Evolutionary conservation across 2,797 vertebrate species (phyloP).

Genomic region (Alauda arvensis): DNA sequence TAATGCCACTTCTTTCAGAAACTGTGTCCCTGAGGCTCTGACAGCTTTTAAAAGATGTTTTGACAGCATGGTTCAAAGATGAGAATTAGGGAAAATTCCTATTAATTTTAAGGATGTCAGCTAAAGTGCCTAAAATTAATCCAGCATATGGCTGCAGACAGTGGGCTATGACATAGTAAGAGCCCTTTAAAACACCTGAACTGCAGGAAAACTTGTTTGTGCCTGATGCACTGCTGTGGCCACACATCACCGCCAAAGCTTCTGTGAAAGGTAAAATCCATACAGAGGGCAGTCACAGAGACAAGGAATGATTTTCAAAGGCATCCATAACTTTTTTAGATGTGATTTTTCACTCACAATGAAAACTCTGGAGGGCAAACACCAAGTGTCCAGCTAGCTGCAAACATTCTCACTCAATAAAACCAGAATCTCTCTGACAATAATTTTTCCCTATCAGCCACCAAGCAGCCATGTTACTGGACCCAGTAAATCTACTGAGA

Average conservation of each 20-base stretch:
- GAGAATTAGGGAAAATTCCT: not conserved
- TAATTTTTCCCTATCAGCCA: not conserved
- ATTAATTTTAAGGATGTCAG: not conserved
- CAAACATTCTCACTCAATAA: not conserved
- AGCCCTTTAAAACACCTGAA: not conserved
- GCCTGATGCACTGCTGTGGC: not conserved
- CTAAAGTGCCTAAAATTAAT: not conserved
- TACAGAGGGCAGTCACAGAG: not conserved
- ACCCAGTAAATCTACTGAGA: slow-evolving; percentile 19
- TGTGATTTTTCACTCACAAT: not conserved
- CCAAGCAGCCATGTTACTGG: not conserved
- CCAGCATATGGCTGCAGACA: not conserved
- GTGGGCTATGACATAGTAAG: not conserved
- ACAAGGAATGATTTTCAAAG: slow-evolving; percentile 14
- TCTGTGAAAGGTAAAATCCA: slow-evolving; percentile 7
- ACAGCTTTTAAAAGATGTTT: not conserved
- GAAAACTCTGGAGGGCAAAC: not conserved
- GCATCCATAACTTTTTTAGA: not conserved
- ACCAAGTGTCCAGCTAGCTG: not conserved
- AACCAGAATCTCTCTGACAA: not conserved
- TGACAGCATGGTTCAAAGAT: not conserved
- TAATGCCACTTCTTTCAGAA: not conserved
- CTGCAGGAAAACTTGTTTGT: not conserved
- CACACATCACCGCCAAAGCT: not conserved
- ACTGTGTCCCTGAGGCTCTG: not conserved